Evolutionary conservation across 2,888 invertebrate genomes (phyloP), one percentile per base, ranked within the genome.

Genomic region (Branchipolynoe longqiensis): DNA sequence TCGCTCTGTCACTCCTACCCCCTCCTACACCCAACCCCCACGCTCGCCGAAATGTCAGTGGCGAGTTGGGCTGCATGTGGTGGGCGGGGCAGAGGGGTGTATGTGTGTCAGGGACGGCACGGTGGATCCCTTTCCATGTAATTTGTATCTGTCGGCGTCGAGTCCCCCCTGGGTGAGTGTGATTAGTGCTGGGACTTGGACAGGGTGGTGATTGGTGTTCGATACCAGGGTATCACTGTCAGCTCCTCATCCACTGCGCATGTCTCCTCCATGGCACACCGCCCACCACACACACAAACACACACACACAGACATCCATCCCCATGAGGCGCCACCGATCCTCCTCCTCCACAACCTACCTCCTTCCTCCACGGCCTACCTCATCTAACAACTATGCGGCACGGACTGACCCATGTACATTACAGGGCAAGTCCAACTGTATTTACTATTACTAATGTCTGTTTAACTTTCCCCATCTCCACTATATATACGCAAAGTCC

Each of bases 141-240:
- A 62, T 62, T 62, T 31, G 31, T n/a, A 31, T 31, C 62, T 62
- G 62, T 62, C 62, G 31, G n/a, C n/a, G n/a, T n/a, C n/a, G n/a
- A n/a, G n/a, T n/a, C n/a, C n/a, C n/a, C 28, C 62, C 14, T 14
- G 62, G 28, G 58, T 14, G 4, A n/a, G 58, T 14, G 12, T 58
- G 58, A 58, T 58, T 58, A 18, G 48, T 48, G 48, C 48, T 18
- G 8, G 48, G 56, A n/a, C n/a, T n/a, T 56, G 62, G 28, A 31
- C 1, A 31, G 62, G 62, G 31, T 62, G 28, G 25, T 28, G 28
- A 31, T 62, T n/a, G 62, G 62, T 62, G 18, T 25, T n/a, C 28
- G 31, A 28, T 31, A 62, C 62, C 25, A 31, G n/a, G 28, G 62
- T 62, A 62, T 62, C 62, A 62, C 28, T 62, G 62, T 62, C 62